A percentile compares a stretch with the other conserved stretches of the same genome.
phyloP scores from a whole-genome alignment of 2,888 invertebrate genomes.

The Stenotaenia linearis region DNA sequence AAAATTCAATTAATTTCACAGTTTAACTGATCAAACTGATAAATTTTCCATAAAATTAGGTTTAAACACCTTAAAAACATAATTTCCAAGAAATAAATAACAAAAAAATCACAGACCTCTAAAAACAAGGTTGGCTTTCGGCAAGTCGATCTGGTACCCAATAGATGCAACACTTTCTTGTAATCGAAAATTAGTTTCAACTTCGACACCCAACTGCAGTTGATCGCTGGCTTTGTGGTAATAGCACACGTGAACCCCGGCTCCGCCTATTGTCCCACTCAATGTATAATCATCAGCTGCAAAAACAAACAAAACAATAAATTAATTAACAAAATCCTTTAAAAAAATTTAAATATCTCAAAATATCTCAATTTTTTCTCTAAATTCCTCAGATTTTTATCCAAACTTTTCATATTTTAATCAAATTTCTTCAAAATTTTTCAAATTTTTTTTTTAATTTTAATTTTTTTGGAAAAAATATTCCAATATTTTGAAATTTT shows the following conservation, averaged over 20 bases:
- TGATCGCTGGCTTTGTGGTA: conserved; percentile 91
- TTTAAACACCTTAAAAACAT: too few species aligned
- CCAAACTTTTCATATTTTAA: too few species aligned
- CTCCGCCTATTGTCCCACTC: conserved; percentile 59
- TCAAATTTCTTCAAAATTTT: too few species aligned
- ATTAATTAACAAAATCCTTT: not conserved
- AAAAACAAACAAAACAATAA: conserved; percentile 37
- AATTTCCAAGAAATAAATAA: not conserved
- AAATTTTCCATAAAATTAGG: too few species aligned
- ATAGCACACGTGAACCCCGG: conserved; percentile 82
- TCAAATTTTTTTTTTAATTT: too few species aligned
- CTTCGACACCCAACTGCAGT: conserved; percentile 84
- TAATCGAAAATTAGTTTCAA: conserved; percentile 84
- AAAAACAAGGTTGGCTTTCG: conserved; percentile 88
- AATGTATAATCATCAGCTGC: conserved; percentile 53
- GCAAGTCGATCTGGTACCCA: conserved; percentile 88
- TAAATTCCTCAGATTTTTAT: too few species aligned
- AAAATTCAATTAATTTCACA: too few species aligned
- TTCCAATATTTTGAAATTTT: too few species aligned
- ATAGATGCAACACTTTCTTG: conserved; percentile 86
- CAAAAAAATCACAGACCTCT: conserved; percentile 59
- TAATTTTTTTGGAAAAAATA: too few species aligned
- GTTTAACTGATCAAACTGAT: too few species aligned
- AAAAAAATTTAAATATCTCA: not conserved
- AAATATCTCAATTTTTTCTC: too few species aligned